Evolutionary conservation across 2,113 vertebrate species (phyloP).

Genomic region (Stegastes partitus): DNA sequence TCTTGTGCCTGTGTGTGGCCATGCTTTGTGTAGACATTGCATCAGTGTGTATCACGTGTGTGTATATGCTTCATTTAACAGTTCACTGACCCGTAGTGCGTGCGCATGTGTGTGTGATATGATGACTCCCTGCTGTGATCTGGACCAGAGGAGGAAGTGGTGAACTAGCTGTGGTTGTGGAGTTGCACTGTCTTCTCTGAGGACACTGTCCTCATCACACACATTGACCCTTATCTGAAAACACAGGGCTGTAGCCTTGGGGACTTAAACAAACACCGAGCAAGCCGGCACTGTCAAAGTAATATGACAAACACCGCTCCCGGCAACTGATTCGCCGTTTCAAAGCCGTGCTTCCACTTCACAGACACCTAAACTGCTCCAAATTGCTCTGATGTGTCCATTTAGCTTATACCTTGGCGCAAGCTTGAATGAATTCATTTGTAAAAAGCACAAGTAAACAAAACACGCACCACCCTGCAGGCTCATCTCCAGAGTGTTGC

Average conservation of each 20-base stretch:
- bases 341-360: constrained; percentile 53
- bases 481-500: constrained; percentile 45
- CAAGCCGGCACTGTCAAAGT: constrained; percentile 23
- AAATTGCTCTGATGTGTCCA: constrained; percentile 58
- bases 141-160: constrained; percentile 53
- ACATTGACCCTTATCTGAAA: constrained; percentile 61
- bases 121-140: constrained; percentile 36
- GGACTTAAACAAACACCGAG: constrained; percentile 69
- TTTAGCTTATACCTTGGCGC: constrained; percentile 47
- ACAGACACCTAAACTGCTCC: constrained; percentile 39
- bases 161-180: constrained; percentile 37
- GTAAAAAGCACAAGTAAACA: constrained; percentile 44
- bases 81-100: constrained; percentile 48
- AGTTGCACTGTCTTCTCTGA: constrained; percentile 13
- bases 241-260: constrained; percentile 25
- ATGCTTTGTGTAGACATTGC: constrained; percentile 56
- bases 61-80: constrained; percentile 54
- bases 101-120: constrained; percentile 34
- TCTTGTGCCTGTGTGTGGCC: constrained; percentile 66
- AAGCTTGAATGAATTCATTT: constrained; percentile 65
- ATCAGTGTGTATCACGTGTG: constrained; percentile 52
- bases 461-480: constrained; percentile 47
- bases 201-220: constrained; percentile 39
- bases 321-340: constrained; percentile 22
- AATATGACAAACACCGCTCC: constrained; percentile 62